Conservation (phyloP, 2,113 vertebrate species). For the Cynocephalus volans region DNA sequence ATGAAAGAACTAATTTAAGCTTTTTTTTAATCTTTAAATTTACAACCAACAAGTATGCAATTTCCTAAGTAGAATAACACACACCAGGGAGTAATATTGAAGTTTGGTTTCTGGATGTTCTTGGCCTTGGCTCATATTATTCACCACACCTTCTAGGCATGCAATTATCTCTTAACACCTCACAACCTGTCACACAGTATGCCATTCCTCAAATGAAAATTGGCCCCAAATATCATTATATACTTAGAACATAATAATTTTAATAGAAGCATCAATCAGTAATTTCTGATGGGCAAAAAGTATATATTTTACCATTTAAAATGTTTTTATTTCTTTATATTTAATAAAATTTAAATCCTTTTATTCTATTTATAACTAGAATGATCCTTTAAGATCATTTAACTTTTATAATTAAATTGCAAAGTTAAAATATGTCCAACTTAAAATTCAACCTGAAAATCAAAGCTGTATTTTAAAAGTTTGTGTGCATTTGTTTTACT, state of each 20-base stretch:
- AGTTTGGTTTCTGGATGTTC: constrained; percentile 52
- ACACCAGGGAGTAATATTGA: constrained; percentile 60
- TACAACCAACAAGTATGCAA: background rate
- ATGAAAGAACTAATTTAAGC: constrained; percentile 51
- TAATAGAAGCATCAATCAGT: constrained; percentile 35
- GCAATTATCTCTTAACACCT: constrained; percentile 79
- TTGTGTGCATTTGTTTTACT: constrained; percentile 67
- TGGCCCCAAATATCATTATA: constrained; percentile 69
- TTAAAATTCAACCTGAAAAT: constrained; percentile 72
- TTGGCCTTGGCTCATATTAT: constrained; percentile 70
- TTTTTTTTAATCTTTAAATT: background rate
- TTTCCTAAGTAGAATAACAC: constrained; percentile 73
- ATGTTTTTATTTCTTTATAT: constrained; percentile 52
- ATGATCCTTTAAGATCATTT: constrained; percentile 32
- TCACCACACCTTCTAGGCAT: constrained; percentile 77
- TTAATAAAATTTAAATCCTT: constrained; percentile 12
- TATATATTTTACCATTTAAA: constrained; percentile 50
- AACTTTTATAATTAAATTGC: constrained; percentile 51
- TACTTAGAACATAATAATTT: constrained; percentile 73
- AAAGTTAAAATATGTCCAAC: constrained; percentile 51
- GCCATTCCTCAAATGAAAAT: constrained; percentile 72
- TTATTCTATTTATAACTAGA: constrained; percentile 29
- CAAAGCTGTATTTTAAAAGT: constrained; percentile 59
- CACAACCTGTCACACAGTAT: constrained; percentile 74
- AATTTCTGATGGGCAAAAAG: constrained; percentile 27